These are phyloP conservation scores for Diphyllodes magnificus DNA, from an alignment of 2,113 vertebrate genomes.

Conservation along the genomic window DNA sequence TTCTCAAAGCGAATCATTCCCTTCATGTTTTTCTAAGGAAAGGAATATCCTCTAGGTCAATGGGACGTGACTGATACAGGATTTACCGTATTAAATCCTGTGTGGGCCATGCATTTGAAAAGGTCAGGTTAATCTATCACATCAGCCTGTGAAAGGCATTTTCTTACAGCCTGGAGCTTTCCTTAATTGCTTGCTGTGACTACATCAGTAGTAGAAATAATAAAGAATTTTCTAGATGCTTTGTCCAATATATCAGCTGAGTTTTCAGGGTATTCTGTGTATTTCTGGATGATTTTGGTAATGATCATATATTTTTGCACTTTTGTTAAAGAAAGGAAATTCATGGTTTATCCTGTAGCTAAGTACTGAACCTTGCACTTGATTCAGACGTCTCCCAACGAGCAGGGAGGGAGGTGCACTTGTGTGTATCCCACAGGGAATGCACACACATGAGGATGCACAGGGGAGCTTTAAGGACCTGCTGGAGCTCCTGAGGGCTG, in stretches of 20 bases:
- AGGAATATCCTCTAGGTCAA: background rate
- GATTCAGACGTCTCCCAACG: fast-evolving
- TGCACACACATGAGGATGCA: background rate
- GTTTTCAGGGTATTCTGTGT: background rate
- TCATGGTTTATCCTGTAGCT: background rate
- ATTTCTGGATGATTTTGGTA: background rate
- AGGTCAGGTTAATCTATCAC: background rate
- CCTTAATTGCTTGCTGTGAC: background rate
- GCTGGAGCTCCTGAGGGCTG: background rate
- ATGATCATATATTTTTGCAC: background rate
- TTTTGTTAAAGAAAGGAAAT: background rate
- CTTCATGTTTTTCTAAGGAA: background rate
- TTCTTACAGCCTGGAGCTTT: background rate
- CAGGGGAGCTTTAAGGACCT: background rate
- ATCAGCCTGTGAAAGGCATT: background rate
- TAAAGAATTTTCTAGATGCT: background rate
- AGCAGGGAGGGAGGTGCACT: background rate
- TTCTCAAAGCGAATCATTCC: background rate
- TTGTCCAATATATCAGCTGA: background rate
- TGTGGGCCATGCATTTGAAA: background rate
- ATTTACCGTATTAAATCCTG: background rate
- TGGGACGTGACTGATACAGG: fast-evolving
- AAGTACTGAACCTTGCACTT: background rate
- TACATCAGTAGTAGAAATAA: background rate
- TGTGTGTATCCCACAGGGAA: background rate